Conservation (phyloP, 2,888 invertebrate species). For the Orthonevra nobilis region DNA sequence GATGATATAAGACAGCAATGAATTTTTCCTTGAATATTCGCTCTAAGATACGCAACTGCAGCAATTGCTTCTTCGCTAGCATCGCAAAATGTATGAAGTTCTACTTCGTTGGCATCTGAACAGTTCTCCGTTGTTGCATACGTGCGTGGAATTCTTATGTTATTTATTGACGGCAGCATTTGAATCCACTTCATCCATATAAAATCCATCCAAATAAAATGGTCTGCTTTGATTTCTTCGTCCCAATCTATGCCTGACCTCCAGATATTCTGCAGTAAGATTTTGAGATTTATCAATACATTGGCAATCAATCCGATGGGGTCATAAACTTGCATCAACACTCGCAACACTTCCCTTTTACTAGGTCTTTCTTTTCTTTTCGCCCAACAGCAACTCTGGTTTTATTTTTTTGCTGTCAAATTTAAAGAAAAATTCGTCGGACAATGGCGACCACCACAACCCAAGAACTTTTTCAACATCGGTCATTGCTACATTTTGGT, state of each 20-base stretch:
- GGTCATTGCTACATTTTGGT: background rate
- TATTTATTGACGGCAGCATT: background rate
- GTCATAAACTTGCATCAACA: constrained; percentile 72
- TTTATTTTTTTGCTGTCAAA: too few species aligned
- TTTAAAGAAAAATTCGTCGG: too few species aligned
- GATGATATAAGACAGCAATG: too few species aligned
- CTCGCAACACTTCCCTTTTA: constrained; percentile 67
- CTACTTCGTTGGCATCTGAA: background rate
- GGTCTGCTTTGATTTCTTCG: constrained; percentile 13
- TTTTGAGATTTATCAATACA: constrained; percentile 38
- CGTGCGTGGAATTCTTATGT: constrained; percentile 15
- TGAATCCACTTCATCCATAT: constrained; percentile 18
- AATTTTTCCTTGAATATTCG: too few species aligned
- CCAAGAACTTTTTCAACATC: constrained; percentile 51
- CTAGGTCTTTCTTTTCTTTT: constrained; percentile 66
- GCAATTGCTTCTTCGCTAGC: constrained; percentile 23
- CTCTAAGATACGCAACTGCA: too few species aligned
- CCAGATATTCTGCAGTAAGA: constrained; percentile 40
- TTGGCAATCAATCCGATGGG: constrained; percentile 33
- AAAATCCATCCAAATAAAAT: too few species aligned
- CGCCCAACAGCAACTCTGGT: too few species aligned
- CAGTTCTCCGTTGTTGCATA: background rate
- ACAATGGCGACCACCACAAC: constrained; percentile 62
- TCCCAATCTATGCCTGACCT: constrained; percentile 24
- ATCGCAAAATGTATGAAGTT: constrained; percentile 20